These are phyloP conservation scores for Toxonevra muliebris DNA, from an alignment of 2,888 invertebrate genomes.

Conservation along the genomic window DNA sequence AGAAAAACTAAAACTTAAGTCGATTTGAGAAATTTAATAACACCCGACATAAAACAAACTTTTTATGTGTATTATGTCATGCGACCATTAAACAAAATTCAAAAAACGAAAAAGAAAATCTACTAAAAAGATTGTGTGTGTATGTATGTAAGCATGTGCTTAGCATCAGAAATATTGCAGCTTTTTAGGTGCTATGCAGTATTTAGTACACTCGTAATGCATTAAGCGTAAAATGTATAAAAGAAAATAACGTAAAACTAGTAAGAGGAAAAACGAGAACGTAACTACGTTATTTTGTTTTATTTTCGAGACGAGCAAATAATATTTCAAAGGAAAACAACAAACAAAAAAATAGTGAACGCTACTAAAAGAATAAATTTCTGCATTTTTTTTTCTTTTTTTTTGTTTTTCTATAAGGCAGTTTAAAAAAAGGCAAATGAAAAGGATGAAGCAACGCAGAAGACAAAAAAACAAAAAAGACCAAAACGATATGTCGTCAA, in stretches of 20 bases:
- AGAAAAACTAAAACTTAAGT: no score
- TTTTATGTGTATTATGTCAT: conserved; percentile 13
- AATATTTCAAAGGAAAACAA: not conserved
- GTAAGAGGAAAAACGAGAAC: no score
- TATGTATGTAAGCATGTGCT: not conserved
- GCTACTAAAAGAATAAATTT: no score
- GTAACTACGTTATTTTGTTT: no score
- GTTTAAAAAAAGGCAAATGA: not conserved
- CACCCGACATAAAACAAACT: not conserved
- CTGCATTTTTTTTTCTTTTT: no score
- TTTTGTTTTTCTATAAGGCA: no score
- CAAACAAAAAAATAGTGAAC: not conserved
- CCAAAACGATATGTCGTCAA: conserved; percentile 21
- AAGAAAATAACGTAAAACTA: not conserved
- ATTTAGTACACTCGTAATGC: not conserved
- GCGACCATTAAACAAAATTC: not conserved
- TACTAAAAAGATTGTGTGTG: not conserved
- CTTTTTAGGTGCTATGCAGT: conserved; percentile 35
- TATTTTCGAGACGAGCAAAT: no score
- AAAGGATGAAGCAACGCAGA: not conserved
- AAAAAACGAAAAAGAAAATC: not conserved
- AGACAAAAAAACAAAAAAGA: no score
- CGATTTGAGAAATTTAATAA: no score
- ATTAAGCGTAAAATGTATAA: not conserved
- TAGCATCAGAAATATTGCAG: conserved; percentile 27